phyloP scores from a whole-genome alignment of 30 jellyfish, hydroid and myxozoan species.

The Aurelia coerulea region DNA sequence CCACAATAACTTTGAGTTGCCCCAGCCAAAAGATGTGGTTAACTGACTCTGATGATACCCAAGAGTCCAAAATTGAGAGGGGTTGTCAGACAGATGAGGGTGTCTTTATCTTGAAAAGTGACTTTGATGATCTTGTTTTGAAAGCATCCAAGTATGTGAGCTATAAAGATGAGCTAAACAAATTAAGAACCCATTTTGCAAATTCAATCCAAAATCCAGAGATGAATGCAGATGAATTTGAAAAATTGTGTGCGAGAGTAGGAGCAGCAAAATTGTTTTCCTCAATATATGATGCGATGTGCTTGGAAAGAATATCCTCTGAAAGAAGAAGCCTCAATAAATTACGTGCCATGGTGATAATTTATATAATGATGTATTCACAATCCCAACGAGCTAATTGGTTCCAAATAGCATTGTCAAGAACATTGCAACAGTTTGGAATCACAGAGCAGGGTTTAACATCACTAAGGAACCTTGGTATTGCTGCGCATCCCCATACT shows the following conservation, averaged over 20 bases:
- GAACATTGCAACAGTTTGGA: no score
- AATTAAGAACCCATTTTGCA: conserved; percentile 7
- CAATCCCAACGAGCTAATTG: no score
- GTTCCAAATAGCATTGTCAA: no score
- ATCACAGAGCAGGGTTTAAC: no score
- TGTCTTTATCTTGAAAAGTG: background rate
- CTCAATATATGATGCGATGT: conserved; percentile 4
- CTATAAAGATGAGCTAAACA: background rate
- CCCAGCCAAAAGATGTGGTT: background rate
- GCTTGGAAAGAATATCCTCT: background rate
- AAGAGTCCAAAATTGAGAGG: no score
- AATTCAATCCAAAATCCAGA: conserved; percentile 28
- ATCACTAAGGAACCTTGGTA: no score
- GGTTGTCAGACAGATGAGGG: background rate
- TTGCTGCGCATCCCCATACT: conserved; percentile 48
- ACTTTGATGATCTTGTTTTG: conserved; percentile 13
- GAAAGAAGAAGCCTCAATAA: background rate
- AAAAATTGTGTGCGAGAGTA: conserved; percentile 4
- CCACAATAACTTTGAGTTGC: background rate
- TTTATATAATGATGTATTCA: no score
- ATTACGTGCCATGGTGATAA: conserved; percentile 9
- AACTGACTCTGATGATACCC: no score
- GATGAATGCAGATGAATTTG: conserved; percentile 31
- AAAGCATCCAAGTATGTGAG: conserved; percentile 7
- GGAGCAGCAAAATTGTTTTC: conserved; percentile 10